These are phyloP conservation scores for Grantiella picta DNA, from an alignment of 2,113 vertebrate genomes.

Conservation along the genomic window DNA sequence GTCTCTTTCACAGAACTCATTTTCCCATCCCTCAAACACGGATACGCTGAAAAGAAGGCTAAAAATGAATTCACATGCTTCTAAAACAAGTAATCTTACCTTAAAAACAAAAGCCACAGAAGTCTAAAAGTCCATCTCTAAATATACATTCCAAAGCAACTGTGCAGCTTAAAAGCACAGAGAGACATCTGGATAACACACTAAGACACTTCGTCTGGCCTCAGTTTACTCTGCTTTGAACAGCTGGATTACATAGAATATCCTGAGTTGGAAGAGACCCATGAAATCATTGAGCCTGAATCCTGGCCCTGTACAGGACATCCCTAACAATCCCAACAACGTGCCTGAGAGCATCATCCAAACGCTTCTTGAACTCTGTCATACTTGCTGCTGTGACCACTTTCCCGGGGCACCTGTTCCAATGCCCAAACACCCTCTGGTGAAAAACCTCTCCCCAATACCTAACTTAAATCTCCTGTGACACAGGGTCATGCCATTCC, in stretches of 20 bases:
- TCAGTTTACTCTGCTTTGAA: background rate
- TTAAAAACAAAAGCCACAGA: background rate
- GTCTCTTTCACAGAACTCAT: background rate
- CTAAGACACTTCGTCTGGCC: background rate
- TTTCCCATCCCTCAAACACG: background rate
- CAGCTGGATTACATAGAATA: background rate
- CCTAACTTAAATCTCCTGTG: background rate
- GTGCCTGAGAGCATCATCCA: background rate
- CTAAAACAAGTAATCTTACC: background rate
- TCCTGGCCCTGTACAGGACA: background rate
- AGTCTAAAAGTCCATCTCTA: background rate
- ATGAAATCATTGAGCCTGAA: background rate
- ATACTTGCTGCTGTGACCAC: background rate
- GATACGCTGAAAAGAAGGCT: background rate
- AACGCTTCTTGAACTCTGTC: background rate
- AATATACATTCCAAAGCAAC: background rate
- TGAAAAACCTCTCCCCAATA: background rate
- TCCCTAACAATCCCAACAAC: background rate
- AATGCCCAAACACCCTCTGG: accelerated
- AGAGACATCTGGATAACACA: background rate
- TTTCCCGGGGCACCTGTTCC: background rate
- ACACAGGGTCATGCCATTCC: background rate
- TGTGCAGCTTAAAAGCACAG: background rate
- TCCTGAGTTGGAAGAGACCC: background rate
- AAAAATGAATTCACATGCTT: background rate